Evolutionary conservation across 2,797 vertebrate species (phyloP).

Genomic region (Sibirionetta formosa): DNA sequence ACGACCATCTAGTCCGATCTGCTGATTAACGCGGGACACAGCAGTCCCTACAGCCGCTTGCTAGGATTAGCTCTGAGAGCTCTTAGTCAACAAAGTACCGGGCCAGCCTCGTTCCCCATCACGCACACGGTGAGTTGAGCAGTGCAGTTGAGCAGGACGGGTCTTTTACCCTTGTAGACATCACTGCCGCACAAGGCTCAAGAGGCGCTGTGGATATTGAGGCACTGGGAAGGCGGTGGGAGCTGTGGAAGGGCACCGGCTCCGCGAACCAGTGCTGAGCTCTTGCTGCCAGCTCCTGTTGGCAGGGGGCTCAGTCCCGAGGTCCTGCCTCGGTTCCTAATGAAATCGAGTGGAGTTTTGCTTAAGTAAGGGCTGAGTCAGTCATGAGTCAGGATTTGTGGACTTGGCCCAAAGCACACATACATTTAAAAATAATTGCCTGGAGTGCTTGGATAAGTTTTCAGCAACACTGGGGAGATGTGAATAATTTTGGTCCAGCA

Average conservation of each 20-base stretch:
- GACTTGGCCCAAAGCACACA: constrained; percentile 65
- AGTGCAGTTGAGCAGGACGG: not conserved
- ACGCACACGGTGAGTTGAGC: not conserved
- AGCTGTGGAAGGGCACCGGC: not conserved
- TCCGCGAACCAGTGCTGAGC: rapidly evolving
- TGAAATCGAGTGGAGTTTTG: constrained; percentile 59
- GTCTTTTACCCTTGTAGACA: not conserved
- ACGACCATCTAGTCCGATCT: not conserved
- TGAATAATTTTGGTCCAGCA: constrained; percentile 57
- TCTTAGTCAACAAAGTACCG: not conserved
- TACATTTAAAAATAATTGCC: constrained; percentile 67
- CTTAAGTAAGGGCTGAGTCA: constrained; percentile 74
- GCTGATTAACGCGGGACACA: not conserved
- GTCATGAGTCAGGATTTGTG: constrained; percentile 61
- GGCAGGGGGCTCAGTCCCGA: not conserved
- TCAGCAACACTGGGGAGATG: constrained; percentile 48
- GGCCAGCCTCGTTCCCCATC: rapidly evolving
- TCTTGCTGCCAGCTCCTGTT: not conserved
- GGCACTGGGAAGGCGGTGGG: not conserved
- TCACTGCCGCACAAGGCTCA: not conserved
- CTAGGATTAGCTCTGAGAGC: not conserved
- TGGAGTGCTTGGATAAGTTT: constrained; percentile 55
- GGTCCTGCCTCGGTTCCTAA: constrained; percentile 2
- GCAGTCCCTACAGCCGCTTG: not conserved
- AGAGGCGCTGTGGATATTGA: not conserved